A percentile compares a stretch with the other conserved stretches of the same genome.
phyloP scores from a whole-genome alignment of 2,113 vertebrate genomes.

The Antigone vipio region DNA sequence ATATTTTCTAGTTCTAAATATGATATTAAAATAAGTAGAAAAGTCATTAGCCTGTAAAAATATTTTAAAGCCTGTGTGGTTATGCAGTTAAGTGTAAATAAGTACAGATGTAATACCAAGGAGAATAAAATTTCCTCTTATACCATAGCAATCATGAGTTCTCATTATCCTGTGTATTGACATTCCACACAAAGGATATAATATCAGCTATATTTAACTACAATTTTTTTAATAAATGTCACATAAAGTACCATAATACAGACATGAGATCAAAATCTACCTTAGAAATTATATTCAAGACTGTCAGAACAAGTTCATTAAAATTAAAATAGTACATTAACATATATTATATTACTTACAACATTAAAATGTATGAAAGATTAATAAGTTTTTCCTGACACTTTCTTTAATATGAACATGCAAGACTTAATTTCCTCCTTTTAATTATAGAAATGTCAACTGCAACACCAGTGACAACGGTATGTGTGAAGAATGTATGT shows the following conservation, averaged over 20 bases:
- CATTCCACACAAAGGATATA: background rate
- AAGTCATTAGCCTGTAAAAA: background rate
- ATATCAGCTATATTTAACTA: background rate
- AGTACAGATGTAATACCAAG: background rate
- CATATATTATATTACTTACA: background rate
- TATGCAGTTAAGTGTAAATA: background rate
- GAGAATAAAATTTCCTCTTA: background rate
- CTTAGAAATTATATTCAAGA: background rate
- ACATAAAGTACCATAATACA: background rate
- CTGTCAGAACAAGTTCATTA: background rate
- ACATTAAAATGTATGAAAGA: background rate
- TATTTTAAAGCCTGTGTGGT: background rate
- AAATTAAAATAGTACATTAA: background rate
- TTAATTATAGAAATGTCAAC: background rate
- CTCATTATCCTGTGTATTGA: background rate
- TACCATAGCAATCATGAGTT: background rate
- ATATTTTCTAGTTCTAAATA: background rate
- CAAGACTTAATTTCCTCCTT: background rate
- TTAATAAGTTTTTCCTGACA: background rate
- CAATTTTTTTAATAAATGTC: background rate
- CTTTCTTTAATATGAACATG: background rate
- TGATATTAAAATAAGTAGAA: background rate
- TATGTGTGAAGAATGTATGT: slow-evolving; percentile 63
- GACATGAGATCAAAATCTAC: background rate
- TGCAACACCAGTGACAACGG: background rate